phyloP scores from a whole-genome alignment of 23 tunicate species.

The Aplidium turbinatum region DNA sequence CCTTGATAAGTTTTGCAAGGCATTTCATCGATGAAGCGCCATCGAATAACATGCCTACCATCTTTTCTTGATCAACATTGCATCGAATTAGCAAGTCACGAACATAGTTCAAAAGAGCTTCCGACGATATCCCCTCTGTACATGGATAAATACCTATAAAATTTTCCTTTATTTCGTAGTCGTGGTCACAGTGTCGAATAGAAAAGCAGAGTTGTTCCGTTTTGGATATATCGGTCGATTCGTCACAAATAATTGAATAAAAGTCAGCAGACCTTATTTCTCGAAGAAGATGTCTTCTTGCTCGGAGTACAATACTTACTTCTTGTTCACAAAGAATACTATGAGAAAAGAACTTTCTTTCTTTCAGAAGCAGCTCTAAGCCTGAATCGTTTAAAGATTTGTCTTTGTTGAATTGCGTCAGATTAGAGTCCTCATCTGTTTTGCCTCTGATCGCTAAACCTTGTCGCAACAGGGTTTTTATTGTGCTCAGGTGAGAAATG shows the following conservation, averaged over 20 bases:
- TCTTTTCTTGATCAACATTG: background rate
- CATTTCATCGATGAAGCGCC: conserved; percentile 16
- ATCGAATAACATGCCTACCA: conserved; percentile 5
- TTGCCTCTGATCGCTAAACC: too few relatives aligned
- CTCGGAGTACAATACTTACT: too few relatives aligned
- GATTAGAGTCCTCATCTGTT: too few relatives aligned
- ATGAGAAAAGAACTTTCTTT: too few relatives aligned
- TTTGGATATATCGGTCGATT: background rate
- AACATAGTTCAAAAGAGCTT: conserved; percentile 3
- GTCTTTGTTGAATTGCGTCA: too few relatives aligned
- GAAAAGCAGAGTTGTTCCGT: conserved; percentile 1
- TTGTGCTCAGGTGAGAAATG: too few relatives aligned
- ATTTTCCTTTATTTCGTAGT: conserved; percentile 1
- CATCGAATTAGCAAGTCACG: background rate
- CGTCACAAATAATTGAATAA: conserved; percentile 12
- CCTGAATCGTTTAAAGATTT: too few relatives aligned
- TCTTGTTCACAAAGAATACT: too few relatives aligned
- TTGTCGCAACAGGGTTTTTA: too few relatives aligned
- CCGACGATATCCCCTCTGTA: background rate
- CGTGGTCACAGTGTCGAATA: background rate
- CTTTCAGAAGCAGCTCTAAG: too few relatives aligned
- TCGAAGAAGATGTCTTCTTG: too few relatives aligned
- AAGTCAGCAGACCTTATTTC: too few relatives aligned
- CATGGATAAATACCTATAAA: background rate
- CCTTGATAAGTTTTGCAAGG: conserved; percentile 1